These are phyloP conservation scores for Leptinotarsa undecemlineata DNA, from an alignment of 1,140 invertebrate genomes.

Conservation along the genomic window DNA sequence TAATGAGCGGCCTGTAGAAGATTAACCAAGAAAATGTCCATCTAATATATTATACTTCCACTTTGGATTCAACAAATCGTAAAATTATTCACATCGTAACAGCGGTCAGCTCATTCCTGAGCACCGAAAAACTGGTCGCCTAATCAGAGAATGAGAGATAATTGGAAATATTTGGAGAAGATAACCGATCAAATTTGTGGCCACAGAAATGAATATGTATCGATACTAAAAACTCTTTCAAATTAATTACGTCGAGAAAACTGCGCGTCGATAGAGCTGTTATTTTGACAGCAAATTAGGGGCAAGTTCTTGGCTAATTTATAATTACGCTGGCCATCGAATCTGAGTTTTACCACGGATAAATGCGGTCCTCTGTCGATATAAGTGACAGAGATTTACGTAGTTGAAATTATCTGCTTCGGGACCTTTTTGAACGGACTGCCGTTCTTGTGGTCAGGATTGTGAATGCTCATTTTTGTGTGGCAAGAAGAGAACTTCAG, in stretches of 20 bases:
- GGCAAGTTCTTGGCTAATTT: conserved; percentile 48
- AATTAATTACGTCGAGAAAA: conserved; percentile 40
- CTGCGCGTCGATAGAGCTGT: conserved; percentile 38
- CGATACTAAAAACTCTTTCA: conserved; percentile 28
- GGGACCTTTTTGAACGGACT: conserved; percentile 23
- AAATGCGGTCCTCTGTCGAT: conserved; percentile 50
- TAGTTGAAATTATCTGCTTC: conserved; percentile 46
- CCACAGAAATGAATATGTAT: conserved; percentile 28
- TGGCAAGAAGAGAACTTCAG: conserved; percentile 18
- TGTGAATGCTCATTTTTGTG: conserved; percentile 4
- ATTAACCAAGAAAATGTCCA: no score
- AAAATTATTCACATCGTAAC: background rate
- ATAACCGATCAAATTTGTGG: conserved; percentile 32
- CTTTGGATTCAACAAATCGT: background rate
- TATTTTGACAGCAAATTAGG: conserved; percentile 50
- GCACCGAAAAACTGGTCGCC: conserved; percentile 3
- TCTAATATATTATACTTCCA: no score
- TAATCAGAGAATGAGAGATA: conserved; percentile 3
- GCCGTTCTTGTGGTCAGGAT: conserved; percentile 13
- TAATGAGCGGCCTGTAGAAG: no score
- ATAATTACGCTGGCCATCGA: conserved; percentile 50
- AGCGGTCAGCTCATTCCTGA: conserved; percentile 7
- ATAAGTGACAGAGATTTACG: conserved; percentile 50
- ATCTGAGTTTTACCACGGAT: conserved; percentile 50
- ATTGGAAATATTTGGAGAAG: conserved; percentile 16